Evolutionary conservation across 2,888 invertebrate genomes (phyloP).

Genomic region (Esperia sulphurella): DNA sequence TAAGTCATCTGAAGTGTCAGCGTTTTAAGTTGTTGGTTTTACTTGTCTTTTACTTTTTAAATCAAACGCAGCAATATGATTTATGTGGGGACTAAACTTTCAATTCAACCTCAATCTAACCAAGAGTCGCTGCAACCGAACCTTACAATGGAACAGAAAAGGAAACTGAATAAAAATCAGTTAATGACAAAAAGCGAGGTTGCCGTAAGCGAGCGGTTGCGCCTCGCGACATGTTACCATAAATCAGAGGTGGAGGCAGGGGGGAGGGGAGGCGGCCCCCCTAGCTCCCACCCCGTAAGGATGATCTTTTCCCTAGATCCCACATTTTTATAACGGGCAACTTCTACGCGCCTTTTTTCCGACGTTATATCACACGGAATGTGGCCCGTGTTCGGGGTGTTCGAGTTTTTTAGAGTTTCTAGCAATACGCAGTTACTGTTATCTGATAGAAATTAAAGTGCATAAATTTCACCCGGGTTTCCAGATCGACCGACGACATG

Average conservation of each 20-base stretch:
- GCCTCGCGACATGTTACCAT: conserved; percentile 74
- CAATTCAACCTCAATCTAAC: too few relatives aligned
- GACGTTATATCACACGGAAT: conserved; percentile 33
- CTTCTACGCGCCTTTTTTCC: conserved; percentile 32
- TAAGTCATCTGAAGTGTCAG: too few relatives aligned
- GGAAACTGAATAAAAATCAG: conserved; percentile 68
- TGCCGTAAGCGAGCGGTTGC: conserved; percentile 52
- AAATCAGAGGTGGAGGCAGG: conserved; percentile 75
- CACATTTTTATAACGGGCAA: conserved; percentile 72
- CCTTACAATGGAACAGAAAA: conserved; percentile 7
- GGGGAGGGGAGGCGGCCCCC: too few relatives aligned
- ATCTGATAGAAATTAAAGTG: too few relatives aligned
- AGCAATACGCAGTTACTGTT: not conserved
- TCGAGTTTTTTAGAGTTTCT: not conserved
- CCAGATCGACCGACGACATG: too few relatives aligned
- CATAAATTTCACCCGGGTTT: too few relatives aligned
- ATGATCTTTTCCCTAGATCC: conserved; percentile 76
- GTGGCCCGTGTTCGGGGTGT: not conserved
- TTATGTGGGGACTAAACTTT: too few relatives aligned
- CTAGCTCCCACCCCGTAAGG: conserved; percentile 37
- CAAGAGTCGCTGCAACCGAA: not conserved
- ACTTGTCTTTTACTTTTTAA: too few relatives aligned
- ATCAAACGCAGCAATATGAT: too few relatives aligned
- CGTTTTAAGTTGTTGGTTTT: too few relatives aligned
- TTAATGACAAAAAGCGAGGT: conserved; percentile 73